phyloP scores from a whole-genome alignment of 2,797 vertebrate genomes.

The Taeniopygia guttata region DNA sequence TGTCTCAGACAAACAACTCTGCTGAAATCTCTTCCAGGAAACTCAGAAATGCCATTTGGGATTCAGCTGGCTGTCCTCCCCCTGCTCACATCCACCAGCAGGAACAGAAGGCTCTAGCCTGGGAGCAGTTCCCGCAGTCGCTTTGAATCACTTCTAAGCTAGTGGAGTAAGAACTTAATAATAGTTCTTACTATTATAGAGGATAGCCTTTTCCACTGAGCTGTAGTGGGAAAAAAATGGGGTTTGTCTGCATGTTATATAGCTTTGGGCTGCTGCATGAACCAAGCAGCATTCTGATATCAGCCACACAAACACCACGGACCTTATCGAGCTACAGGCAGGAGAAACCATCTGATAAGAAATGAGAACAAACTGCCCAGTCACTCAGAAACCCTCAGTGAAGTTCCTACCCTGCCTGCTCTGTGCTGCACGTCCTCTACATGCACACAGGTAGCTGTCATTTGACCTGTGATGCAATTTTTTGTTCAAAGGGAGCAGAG shows the following conservation, averaged over 20 bases:
- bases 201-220: not conserved
- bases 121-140: fast-evolving
- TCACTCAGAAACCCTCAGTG: not conserved
- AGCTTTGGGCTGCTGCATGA: not conserved
- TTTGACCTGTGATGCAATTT: not conserved
- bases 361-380: not conserved
- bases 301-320: not conserved
- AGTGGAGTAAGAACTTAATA: not conserved
- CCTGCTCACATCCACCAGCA: not conserved
- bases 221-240: not conserved
- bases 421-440: not conserved
- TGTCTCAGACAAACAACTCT: not conserved
- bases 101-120: not conserved
- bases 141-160: not conserved
- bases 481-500: not conserved
- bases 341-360: not conserved
- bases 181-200: too few relatives aligned
- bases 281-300: not conserved
- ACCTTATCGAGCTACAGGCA: not conserved
- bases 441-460: not conserved
- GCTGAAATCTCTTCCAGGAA: constrained; percentile 32
- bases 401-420: not conserved
- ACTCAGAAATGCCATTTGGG: not conserved
- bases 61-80: constrained; percentile 14
- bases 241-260: not conserved